Evolutionary conservation across 2,888 invertebrate genomes (phyloP), one percentile per base, ranked within the genome.

Genomic region (Scrobipalpa atriplicella): DNA sequence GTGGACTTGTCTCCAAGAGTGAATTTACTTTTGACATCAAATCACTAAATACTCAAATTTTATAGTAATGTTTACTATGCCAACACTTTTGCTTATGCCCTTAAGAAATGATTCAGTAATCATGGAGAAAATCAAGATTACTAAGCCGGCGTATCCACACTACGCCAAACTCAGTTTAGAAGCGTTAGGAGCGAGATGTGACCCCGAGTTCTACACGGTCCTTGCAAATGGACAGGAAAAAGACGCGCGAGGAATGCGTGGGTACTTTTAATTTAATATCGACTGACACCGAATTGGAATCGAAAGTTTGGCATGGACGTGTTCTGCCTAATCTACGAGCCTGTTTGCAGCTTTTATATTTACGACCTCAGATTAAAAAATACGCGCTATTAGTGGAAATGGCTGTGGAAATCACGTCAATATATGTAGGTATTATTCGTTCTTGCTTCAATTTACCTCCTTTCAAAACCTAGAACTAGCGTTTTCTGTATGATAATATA

Each of bases 171-270:
- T 72, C 69, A 71, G 77, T 71, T 73, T 72, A 78, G 76, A 78
- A 80, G 75, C 83, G 86, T 81, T 81, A 78, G 84, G 74, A 81
- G 79, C 86, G 85, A 83, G 87, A 89, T 89, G 90, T 86, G 90
- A 90, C 89, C 87, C 86, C 84, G 86, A 80, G 81, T 84, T 87
- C 86, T 89, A 90, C 89, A 90, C 86, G 88, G 90, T 84, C 90
- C 89, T 90, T 86, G 89, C 89, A 92, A 92, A 92, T 92, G 92
- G 92, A 92, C 92, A 92, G 91, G 92, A 92, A 92, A 92, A 92
- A 92, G 90, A 89, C 89, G 88, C 89, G 91, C 75, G 78, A 84
- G 86, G 91, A 92, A 90, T 90, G 89, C 89, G 90, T 91, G 90
- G 92, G 90, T 89, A 83, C 89, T 90, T 92, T 92, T 92, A 92